A percentile compares a stretch with the other conserved stretches of the same genome.
Conservation (phyloP, 2,888 invertebrate species). For the Mythimna loreyi region DNA sequence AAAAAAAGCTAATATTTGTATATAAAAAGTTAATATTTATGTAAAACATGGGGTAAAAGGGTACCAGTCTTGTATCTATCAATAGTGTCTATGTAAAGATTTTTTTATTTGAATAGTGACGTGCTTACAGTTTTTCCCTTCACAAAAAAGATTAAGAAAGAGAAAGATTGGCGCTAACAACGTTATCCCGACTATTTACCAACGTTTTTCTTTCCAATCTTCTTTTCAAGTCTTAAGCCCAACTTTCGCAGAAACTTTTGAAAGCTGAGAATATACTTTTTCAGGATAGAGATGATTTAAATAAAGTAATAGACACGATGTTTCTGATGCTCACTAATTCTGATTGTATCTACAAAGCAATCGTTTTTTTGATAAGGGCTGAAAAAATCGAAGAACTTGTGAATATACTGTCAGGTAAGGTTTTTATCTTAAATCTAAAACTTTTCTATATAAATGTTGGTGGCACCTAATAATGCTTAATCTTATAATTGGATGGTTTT, state of each 20-base stretch:
- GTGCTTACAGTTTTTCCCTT: background rate
- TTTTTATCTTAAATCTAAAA: slow-evolving; percentile 16
- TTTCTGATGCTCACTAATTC: slow-evolving; percentile 77
- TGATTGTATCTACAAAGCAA: slow-evolving; percentile 75
- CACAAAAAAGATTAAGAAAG: background rate
- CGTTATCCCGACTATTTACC: slow-evolving; percentile 4
- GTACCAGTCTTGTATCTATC: background rate
- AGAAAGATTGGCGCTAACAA: slow-evolving; percentile 14
- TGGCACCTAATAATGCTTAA: background rate
- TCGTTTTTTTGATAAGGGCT: slow-evolving; percentile 69
- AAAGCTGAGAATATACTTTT: slow-evolving; percentile 20
- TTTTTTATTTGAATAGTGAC: background rate
- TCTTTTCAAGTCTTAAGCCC: slow-evolving; percentile 9
- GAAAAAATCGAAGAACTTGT: slow-evolving; percentile 72
- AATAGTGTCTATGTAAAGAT: background rate
- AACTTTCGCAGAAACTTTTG: slow-evolving; percentile 12
- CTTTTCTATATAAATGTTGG: background rate
- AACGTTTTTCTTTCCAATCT: slow-evolving; percentile 24
- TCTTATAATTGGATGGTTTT: background rate
- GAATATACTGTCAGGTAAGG: slow-evolving; percentile 40
- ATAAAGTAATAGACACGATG: slow-evolving; percentile 77
- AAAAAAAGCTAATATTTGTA: too few species aligned
- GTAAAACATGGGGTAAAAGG: background rate
- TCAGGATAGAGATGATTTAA: slow-evolving; percentile 73
- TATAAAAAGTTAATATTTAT: too few species aligned